phyloP scores from a whole-genome alignment of 2,113 vertebrate species.

The Gopherus flavomarginatus region DNA sequence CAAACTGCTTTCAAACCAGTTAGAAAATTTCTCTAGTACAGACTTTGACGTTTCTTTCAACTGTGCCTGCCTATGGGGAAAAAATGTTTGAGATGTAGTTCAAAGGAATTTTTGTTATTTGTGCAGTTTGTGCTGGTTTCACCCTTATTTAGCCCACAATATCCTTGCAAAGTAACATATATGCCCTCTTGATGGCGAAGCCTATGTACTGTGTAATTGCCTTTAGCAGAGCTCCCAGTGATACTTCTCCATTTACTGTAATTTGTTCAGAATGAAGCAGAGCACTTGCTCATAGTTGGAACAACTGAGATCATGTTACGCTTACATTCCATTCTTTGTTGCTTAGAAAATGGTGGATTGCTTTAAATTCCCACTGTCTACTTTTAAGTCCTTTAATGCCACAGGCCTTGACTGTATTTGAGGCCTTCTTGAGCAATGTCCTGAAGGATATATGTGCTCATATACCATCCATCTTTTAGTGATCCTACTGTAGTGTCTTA shows the following conservation, averaged over 20 bases:
- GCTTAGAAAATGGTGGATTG: neutral
- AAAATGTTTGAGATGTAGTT: neutral
- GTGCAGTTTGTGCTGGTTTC: neutral
- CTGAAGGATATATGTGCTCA: neutral
- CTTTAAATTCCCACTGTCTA: neutral
- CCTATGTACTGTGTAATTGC: rapidly evolving
- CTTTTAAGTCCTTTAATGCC: neutral
- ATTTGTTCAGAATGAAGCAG: neutral
- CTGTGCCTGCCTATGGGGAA: neutral
- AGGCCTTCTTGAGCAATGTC: neutral
- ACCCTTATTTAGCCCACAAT: neutral
- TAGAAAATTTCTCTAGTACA: neutral
- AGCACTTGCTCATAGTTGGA: neutral
- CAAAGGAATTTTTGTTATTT: neutral
- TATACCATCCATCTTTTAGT: rapidly evolving
- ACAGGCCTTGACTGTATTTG: neutral
- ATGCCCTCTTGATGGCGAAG: rapidly evolving
- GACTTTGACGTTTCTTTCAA: neutral
- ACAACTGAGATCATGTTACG: neutral
- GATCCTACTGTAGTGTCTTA: neutral
- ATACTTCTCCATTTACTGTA: neutral
- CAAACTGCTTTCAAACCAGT: neutral
- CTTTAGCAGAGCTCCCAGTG: neutral
- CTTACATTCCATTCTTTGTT: neutral
- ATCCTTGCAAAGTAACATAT: neutral